Percentiles rank a stretch among this genome's conserved stretches.
These are phyloP conservation scores for Zaprionus nigranus DNA, from an alignment of 1,140 invertebrate genomes.

Conservation along the genomic window DNA sequence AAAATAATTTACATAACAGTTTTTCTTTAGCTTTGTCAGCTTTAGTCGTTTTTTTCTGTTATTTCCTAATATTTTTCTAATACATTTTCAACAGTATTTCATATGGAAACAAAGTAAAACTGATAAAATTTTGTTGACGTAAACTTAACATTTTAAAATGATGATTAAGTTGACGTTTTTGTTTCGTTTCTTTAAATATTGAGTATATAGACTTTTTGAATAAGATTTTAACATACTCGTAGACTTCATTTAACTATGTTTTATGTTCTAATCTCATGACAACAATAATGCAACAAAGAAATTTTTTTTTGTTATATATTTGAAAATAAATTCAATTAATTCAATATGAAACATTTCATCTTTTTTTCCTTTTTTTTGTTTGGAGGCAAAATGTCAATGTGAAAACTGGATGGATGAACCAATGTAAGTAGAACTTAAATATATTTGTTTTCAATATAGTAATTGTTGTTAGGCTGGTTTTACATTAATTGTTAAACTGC, in stretches of 20 bases:
- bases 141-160: constrained; percentile 70
- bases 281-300: constrained; percentile 69
- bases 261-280: constrained; percentile 48
- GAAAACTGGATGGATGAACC: constrained; percentile 48
- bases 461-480: constrained; percentile 15
- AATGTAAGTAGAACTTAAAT: constrained; percentile 63
- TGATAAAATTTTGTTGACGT: constrained; percentile 35
- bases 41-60: constrained; percentile 40
- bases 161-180: constrained; percentile 44
- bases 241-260: constrained; percentile 44
- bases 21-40: constrained; percentile 40
- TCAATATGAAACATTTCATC: constrained; percentile 27
- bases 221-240: constrained; percentile 63
- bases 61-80: constrained; percentile 57
- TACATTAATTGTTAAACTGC: constrained; percentile 39
- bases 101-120: constrained; percentile 38
- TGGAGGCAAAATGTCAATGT: constrained; percentile 22
- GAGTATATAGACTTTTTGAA: constrained; percentile 68
- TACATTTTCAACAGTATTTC: constrained; percentile 59
- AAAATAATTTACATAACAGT: constrained; percentile 83
- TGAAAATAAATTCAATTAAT: constrained; percentile 42
- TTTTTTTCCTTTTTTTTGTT: constrained; percentile 16
- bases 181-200: constrained; percentile 52
- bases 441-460: constrained; percentile 36
- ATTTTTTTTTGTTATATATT: constrained; percentile 18